Conservation (phyloP, 2,888 invertebrate genomes). For the Anoncus sp. region DNA sequence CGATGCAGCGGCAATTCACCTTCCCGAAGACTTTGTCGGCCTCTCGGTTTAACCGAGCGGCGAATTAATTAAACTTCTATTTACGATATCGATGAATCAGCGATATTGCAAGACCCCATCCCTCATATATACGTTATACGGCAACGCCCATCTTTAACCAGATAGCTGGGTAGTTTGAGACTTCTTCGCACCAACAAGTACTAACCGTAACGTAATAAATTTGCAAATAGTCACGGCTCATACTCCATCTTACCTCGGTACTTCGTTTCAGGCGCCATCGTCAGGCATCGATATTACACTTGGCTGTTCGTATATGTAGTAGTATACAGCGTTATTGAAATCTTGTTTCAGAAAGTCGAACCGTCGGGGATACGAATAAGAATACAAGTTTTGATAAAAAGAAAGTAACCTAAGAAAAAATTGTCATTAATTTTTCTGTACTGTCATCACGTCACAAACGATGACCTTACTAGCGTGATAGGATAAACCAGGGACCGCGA, state of each 20-base stretch:
- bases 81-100: conserved; percentile 83
- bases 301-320: background rate
- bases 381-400: background rate
- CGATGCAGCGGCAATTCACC: conserved; percentile 59
- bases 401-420: conserved; percentile 14
- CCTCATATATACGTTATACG: conserved; percentile 6
- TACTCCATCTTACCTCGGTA: conserved; percentile 19
- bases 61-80: conserved; percentile 83
- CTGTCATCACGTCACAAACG: conserved; percentile 6
- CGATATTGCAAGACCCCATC: conserved; percentile 71
- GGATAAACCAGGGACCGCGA: conserved; percentile 7
- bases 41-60: conserved; percentile 78
- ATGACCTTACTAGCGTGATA: background rate
- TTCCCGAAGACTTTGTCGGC: conserved; percentile 77
- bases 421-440: background rate
- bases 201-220: conserved; percentile 59
- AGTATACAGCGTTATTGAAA: background rate
- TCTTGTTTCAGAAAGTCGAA: background rate
- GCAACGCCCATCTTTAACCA: conserved; percentile 31
- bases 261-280: conserved; percentile 16
- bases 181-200: conserved; percentile 52
- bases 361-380: background rate
- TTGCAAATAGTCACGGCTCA: conserved; percentile 53
- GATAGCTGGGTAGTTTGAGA: conserved; percentile 51
- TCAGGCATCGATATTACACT: background rate